Evolutionary conservation across 2,797 vertebrate genomes (phyloP).

Genomic region (Pelochelys cantorii): DNA sequence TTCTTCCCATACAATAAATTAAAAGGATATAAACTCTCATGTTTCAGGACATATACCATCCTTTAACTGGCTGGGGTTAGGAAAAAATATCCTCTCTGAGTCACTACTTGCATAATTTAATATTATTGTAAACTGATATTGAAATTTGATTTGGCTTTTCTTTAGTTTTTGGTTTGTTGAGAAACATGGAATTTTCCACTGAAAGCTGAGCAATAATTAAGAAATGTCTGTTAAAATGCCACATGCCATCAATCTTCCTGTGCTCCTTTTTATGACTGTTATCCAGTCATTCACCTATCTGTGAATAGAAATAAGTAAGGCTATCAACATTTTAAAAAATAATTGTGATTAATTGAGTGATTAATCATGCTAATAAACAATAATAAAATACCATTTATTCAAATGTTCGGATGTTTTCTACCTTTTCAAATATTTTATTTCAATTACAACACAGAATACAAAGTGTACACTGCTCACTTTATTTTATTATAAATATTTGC

Average conservation of each 20-base stretch:
- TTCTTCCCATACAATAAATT: not conserved
- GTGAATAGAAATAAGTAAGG: not conserved
- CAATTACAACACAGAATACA: too few species aligned
- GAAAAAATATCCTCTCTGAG: not conserved
- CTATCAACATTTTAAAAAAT: too few species aligned
- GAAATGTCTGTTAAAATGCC: not conserved
- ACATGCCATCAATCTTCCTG: not conserved
- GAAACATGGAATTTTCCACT: not conserved
- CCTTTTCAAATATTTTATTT: too few species aligned
- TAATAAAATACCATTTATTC: too few species aligned
- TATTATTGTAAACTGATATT: not conserved
- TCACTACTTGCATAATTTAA: not conserved
- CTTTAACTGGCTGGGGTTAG: not conserved
- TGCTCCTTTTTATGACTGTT: not conserved
- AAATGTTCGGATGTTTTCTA: too few species aligned
- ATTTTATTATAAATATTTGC: too few species aligned
- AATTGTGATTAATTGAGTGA: too few species aligned
- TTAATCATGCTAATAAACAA: too few species aligned
- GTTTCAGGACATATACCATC: not conserved
- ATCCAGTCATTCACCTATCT: not conserved
- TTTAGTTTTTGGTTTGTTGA: not conserved
- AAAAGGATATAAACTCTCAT: not conserved
- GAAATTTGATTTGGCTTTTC: not conserved
- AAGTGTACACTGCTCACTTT: too few species aligned
- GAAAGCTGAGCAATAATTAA: not conserved